Conservation (phyloP, 2,888 invertebrate genomes). For the Hydraecia micacea region DNA sequence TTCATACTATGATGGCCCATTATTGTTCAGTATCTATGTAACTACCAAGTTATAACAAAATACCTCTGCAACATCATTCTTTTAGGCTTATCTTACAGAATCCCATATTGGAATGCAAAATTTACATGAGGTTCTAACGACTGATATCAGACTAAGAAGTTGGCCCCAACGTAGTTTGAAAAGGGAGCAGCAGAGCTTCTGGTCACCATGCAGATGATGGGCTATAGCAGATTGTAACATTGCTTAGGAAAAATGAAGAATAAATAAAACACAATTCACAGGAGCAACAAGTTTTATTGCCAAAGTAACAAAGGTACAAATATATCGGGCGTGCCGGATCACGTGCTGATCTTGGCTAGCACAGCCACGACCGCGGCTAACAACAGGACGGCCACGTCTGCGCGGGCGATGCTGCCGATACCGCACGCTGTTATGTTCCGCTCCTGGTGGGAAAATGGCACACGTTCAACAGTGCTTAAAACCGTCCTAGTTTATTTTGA, state of each 20-base stretch:
- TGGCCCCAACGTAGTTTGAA: too few species aligned
- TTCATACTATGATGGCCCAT: background rate
- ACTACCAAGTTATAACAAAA: background rate
- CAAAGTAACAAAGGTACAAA: constrained; percentile 88
- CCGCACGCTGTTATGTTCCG: constrained; percentile 84
- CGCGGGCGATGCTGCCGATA: constrained; percentile 75
- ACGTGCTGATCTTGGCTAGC: constrained; percentile 46
- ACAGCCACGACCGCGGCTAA: constrained; percentile 66
- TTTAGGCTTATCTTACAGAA: background rate
- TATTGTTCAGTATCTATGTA: background rate
- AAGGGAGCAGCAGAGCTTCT: background rate
- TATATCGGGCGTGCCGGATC: constrained; percentile 64
- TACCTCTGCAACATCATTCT: background rate
- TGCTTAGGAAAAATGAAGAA: background rate
- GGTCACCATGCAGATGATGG: background rate
- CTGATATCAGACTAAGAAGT: background rate
- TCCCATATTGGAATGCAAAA: background rate
- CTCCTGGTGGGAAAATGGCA: constrained; percentile 75
- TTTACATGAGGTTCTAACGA: background rate
- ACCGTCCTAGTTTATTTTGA: background rate
- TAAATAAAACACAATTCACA: constrained; percentile 42
- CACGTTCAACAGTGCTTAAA: background rate
- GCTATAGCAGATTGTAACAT: background rate
- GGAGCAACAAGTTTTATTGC: constrained; percentile 86
- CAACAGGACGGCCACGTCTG: constrained; percentile 69